Conservation (phyloP, 2,888 invertebrate genomes). For the Napeogenes inachia region DNA sequence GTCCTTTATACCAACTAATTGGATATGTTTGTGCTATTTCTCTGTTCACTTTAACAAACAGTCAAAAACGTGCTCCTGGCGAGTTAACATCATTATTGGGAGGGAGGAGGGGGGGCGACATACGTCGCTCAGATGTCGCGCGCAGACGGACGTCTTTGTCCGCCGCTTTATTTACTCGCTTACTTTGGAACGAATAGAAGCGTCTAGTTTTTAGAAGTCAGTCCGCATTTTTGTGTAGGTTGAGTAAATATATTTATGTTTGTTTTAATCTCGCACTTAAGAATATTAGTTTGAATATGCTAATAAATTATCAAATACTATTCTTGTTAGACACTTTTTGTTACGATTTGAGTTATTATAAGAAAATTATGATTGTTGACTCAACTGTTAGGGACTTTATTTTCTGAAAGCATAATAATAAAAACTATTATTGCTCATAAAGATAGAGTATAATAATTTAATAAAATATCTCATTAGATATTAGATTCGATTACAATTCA, state of each 20-base stretch:
- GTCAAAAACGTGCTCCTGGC: constrained; percentile 63
- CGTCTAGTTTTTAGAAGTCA: constrained; percentile 40
- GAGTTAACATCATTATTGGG: constrained; percentile 76
- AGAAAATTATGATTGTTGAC: too few species aligned
- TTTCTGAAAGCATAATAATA: too few species aligned
- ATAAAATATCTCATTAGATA: constrained; percentile 8
- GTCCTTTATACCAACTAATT: too few species aligned
- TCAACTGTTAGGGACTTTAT: too few species aligned
- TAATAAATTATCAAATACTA: not conserved
- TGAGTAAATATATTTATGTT: not conserved
- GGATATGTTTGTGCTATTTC: not conserved
- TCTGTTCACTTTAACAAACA: constrained; percentile 31
- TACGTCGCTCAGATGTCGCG: constrained; percentile 76
- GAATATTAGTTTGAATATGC: not conserved
- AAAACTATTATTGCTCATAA: not conserved
- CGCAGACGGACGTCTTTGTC: constrained; percentile 77
- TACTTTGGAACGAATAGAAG: constrained; percentile 60
- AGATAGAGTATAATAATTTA: not conserved
- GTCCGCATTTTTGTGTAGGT: constrained; percentile 15
- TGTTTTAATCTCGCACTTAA: not conserved
- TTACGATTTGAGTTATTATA: not conserved
- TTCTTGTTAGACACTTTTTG: not conserved
- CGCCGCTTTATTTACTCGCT: constrained; percentile 69
- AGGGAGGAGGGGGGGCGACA: constrained; percentile 53
- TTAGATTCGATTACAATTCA: constrained; percentile 11